Evolutionary conservation across 2,888 invertebrate species (phyloP), one percentile per base, ranked within the genome.

Genomic region (Ormyrus labotus): DNA sequence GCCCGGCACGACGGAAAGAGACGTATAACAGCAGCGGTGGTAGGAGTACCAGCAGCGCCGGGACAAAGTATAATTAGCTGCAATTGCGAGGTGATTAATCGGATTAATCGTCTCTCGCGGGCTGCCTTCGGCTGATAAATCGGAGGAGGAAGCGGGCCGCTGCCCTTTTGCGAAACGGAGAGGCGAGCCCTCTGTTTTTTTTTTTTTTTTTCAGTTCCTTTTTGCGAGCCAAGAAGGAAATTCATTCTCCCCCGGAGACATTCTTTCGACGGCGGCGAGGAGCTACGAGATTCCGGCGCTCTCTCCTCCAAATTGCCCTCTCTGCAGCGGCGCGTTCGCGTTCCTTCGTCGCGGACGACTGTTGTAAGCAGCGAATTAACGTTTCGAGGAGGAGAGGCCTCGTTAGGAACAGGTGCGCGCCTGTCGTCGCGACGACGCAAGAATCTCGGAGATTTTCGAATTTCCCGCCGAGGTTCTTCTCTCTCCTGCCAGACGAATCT

Each of bases 371-470:
- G 34, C 47, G 63, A 79, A 73, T 73, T 75, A 75, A 58, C 74
- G 51, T 67, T 75, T 65, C 67, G 10, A 45, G 45, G 45, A n/a
- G 6, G 55, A 45, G 68, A 19, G 13, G n/a, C n/a, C 69, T 72
- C 72, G 63, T 72, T 72, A 72, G 72, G 53, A 72, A 51, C 72
- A 72, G 72, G 63, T 72, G 72, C 72, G 61, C 57, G n/a, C 48
- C 61, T 48, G 34, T 67, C 34, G 34, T 34, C 34, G 53, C 34
- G 7, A 53, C 10, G 19, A 53, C 10, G 19, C 45, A 45, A 47
- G 55, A 55, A 72, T 61, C 63, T 45, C 53, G 51, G 63, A 72
- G 61, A 63, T 72, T 72, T 72, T 72, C n/a, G 45, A 61, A 63
- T 72, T 72, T 72, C 61, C 47, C 61, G 51, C 45, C 47, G 61